Base-by-base conservation (phyloP, 2,888 invertebrate genomes). In the Uloborus plumipes region DNA sequence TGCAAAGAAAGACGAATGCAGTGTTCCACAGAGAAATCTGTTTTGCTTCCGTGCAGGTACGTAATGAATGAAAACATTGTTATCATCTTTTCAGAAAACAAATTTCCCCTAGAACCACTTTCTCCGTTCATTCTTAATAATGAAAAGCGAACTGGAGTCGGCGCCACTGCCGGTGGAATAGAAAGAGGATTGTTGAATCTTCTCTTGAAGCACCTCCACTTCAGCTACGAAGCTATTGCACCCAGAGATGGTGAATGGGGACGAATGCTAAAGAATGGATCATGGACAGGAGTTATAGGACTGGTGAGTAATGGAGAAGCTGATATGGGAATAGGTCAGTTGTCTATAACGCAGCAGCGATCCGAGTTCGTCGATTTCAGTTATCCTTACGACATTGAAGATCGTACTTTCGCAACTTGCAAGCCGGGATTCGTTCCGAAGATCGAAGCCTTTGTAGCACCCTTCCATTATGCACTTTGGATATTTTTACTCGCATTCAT, bases 291-390 rank as follows among this genome's bases (percentile, higher is more conserved):
- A 88, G 47, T 20, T 4, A 59, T 76, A 9, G 75, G 67, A 14
- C 59, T 76, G 50, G 47, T 76, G 2, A 15, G 51, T 11, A 58
- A 51, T 15, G 55, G 20, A 18, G 67, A 76, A 86, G 90, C 90
- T 3, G 90, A 91, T 85, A 87, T 92, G 86, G 91, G 91, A 2
- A 90, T 92, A 3, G 91, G 91, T 4, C 90, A 91, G 20, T 87
- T 92, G 76, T 91, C 91, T n/a, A 91, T 91, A 76, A 92, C 90
- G 80, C 90, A 89, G 86, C 88, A 90, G 61, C 87, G 92, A 67
- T 90, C 91, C 75, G 88, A 89, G 84, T 91, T 90, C 14, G 90
- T 91, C 14, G 91, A 91, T 87, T 92, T 92, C 87, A 86, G 85
- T 61, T 77, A 81, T 55, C 84, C 85, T 18, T 92, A 91, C 87